phyloP scores from a whole-genome alignment of 2,113 vertebrate genomes.

The Chroicocephalus ridibundus region DNA sequence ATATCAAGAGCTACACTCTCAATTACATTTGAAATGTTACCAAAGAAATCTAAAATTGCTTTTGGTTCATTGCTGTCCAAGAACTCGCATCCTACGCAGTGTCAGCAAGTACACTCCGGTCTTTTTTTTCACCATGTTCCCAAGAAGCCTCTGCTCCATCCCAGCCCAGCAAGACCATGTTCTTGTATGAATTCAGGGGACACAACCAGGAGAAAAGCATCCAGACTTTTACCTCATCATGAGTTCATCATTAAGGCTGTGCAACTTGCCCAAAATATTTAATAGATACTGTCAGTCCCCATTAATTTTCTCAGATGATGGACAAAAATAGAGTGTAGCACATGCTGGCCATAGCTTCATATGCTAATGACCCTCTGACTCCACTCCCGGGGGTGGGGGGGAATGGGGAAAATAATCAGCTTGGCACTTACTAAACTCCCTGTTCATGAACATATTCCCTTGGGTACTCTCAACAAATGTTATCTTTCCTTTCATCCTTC shows the following conservation, averaged over 20 bases:
- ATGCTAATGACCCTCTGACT: background rate
- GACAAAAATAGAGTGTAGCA: background rate
- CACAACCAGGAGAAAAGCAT: background rate
- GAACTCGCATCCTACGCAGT: background rate
- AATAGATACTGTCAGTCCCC: background rate
- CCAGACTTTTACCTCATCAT: background rate
- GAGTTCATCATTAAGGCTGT: background rate
- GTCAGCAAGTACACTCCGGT: background rate
- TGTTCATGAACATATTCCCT: background rate
- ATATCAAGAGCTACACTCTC: background rate
- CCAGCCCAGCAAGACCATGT: background rate
- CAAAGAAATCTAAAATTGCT: background rate
- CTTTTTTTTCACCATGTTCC: background rate
- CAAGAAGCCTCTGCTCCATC: background rate
- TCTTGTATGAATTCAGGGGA: background rate
- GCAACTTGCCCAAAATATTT: background rate
- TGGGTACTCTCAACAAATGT: background rate
- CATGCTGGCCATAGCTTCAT: background rate
- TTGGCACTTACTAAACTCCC: background rate
- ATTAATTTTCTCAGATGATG: background rate
- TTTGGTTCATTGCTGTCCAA: background rate
- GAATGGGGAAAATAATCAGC: background rate
- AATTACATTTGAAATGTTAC: background rate
- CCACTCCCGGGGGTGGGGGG: background rate
- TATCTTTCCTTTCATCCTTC: constrained; percentile 24